phyloP scores from a whole-genome alignment of 2,797 vertebrate species.

The Cuculus canorus region DNA sequence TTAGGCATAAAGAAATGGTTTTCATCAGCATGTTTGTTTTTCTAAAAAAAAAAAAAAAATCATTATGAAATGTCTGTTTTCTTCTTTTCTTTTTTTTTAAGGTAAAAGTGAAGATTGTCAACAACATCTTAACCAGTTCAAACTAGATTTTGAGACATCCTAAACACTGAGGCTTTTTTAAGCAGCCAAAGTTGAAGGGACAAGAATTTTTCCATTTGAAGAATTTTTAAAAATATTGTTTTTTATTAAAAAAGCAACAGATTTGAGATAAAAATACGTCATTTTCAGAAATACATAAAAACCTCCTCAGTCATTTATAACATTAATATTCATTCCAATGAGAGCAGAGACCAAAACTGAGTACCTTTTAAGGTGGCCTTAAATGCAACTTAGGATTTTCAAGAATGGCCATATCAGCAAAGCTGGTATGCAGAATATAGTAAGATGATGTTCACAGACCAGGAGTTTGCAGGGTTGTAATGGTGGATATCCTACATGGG shows the following conservation, averaged over 20 bases:
- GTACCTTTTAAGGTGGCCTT: not conserved
- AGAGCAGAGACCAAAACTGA: not conserved
- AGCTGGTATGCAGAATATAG: not conserved
- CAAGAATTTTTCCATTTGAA: not conserved
- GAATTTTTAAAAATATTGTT: not conserved
- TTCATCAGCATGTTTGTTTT: not conserved
- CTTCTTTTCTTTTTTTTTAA: not conserved
- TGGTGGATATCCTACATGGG: rapidly evolving
- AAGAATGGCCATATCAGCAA: rapidly evolving
- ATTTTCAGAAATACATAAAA: not conserved
- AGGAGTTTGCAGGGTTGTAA: not conserved
- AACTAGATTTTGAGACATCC: not conserved
- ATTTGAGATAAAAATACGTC: not conserved
- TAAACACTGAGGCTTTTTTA: not conserved
- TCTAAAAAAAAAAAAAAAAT: not conserved
- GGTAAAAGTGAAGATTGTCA: not conserved
- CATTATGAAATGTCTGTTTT: not conserved
- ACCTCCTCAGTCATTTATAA: not conserved
- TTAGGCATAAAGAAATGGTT: not conserved
- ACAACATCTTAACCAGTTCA: not conserved
- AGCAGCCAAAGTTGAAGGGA: rapidly evolving
- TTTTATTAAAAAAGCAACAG: not conserved
- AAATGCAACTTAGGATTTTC: not conserved
- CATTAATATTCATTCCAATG: not conserved
- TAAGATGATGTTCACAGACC: not conserved